Evolutionary conservation across 2,797 vertebrate genomes (phyloP).

Genomic region (Vireo griseus): DNA sequence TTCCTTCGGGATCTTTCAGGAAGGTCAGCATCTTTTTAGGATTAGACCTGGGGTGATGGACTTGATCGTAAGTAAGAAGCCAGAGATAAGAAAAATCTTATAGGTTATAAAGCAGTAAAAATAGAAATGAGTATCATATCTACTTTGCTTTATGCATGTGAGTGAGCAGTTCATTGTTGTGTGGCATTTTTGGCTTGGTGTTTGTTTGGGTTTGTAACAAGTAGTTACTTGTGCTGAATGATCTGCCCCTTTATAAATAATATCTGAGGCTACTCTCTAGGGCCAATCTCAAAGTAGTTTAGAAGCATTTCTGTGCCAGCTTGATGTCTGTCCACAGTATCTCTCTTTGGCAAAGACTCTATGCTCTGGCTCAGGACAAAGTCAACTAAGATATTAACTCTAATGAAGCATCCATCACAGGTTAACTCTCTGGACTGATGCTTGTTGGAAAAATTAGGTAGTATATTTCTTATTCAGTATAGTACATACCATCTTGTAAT

Average conservation of each 20-base stretch:
- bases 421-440: conserved; percentile 55
- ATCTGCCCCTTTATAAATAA: not conserved
- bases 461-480: conserved; percentile 16
- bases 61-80: not conserved
- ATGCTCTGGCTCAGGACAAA: conserved; percentile 72
- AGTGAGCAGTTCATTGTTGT: not conserved
- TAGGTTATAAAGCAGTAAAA: not conserved
- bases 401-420: conserved; percentile 53
- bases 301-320: conserved; percentile 25
- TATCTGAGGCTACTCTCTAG: not conserved
- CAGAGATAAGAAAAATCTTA: not conserved
- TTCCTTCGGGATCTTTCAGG: not conserved
- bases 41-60: not conserved
- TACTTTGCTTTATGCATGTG: not conserved
- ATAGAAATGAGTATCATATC: not conserved
- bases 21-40: not conserved
- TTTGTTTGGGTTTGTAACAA: too few species aligned
- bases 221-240: not conserved
- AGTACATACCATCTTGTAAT: not conserved
- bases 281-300: conserved; percentile 21
- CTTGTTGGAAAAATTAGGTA: conserved; percentile 30
- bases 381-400: conserved; percentile 70
- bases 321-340: conserved; percentile 54
- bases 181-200: not conserved
- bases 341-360: conserved; percentile 69